phyloP scores from a whole-genome alignment of 2,113 vertebrate genomes.

The Paradisaea rubra region DNA sequence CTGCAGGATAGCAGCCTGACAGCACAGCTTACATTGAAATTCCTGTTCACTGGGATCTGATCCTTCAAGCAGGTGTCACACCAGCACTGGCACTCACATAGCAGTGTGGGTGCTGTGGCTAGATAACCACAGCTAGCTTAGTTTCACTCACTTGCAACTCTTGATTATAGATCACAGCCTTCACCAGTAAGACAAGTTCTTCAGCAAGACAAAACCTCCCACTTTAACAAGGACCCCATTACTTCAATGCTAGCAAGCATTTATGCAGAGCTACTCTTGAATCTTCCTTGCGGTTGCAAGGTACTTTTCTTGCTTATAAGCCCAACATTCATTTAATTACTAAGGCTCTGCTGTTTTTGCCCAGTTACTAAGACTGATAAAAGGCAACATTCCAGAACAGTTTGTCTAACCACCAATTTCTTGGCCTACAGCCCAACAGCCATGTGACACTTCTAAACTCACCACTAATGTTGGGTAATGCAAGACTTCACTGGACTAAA shows the following conservation, averaged over 20 bases:
- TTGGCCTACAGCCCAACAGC: not conserved
- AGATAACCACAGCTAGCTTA: not conserved
- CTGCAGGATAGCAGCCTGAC: not conserved
- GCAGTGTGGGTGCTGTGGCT: not conserved
- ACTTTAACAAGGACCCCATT: not conserved
- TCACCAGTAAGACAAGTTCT: not conserved
- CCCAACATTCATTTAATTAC: not conserved
- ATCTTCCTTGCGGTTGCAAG: not conserved
- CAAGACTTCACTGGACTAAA: not conserved
- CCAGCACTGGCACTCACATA: rapidly evolving
- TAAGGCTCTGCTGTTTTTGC: not conserved
- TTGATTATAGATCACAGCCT: not conserved
- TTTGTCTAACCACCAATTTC: not conserved
- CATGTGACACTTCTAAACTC: not conserved
- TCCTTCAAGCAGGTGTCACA: not conserved
- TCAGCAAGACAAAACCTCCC: not conserved
- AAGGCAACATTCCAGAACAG: not conserved
- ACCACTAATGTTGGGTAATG: not conserved
- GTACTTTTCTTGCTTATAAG: not conserved
- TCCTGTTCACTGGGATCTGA: not conserved
- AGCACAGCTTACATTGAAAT: not conserved
- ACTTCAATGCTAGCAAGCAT: not conserved
- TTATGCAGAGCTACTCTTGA: not conserved
- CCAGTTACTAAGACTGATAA: not conserved
- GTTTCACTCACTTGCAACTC: not conserved